phyloP scores from a whole-genome alignment of 92 coral and sea anemone genomes.

The Phenganax marumi region DNA sequence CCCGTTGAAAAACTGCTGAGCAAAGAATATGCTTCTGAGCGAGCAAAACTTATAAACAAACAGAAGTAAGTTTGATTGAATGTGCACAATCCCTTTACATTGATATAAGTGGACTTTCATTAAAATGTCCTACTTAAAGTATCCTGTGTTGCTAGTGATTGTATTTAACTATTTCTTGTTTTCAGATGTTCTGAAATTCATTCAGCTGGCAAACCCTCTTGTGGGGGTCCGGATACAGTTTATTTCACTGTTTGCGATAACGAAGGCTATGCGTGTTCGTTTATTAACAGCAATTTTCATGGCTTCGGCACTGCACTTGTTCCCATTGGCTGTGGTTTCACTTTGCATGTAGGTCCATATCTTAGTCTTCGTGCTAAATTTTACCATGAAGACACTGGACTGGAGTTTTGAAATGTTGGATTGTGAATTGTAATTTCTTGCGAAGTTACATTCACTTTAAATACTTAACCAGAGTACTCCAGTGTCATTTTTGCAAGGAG shows the following conservation, averaged over 20 bases:
- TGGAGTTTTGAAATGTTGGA: no score
- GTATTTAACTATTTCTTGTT: not conserved
- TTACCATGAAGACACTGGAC: not conserved
- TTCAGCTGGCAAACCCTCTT: constrained; percentile 59
- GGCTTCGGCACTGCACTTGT: constrained; percentile 90
- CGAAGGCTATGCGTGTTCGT: constrained; percentile 91
- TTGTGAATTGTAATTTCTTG: not conserved
- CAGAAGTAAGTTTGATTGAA: constrained; percentile 60
- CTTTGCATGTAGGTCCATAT: constrained; percentile 68
- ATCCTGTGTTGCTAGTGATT: not conserved
- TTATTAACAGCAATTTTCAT: constrained; percentile 83
- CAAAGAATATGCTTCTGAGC: constrained; percentile 68
- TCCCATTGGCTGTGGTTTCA: constrained; percentile 91
- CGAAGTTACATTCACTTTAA: not conserved
- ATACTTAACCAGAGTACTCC: no score
- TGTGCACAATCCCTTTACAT: no score
- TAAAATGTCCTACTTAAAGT: no score
- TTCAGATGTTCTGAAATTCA: not conserved
- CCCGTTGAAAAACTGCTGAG: constrained; percentile 69
- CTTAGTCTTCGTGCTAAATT: not conserved
- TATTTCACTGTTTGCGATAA: constrained; percentile 83
- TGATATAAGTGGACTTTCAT: no score
- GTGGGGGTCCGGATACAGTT: constrained; percentile 78
- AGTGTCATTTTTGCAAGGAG: no score
- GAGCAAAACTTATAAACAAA: constrained; percentile 61